phyloP scores from a whole-genome alignment of 1,140 invertebrate species.

The Drosophila tropicalis region DNA sequence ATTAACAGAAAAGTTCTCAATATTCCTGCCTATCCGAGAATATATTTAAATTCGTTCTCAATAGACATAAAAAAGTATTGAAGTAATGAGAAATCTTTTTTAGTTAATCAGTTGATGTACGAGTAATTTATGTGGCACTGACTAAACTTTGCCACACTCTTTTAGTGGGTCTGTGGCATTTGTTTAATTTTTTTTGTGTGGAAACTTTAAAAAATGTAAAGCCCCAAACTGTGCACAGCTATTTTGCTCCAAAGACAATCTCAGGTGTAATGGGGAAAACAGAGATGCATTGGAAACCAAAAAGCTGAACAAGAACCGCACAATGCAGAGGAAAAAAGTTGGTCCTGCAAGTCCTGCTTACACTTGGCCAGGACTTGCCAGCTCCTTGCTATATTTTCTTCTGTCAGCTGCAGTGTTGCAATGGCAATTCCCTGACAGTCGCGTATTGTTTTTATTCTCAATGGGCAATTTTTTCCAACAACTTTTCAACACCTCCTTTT shows the following conservation, averaged over 20 bases:
- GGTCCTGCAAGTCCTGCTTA: slow-evolving; percentile 30
- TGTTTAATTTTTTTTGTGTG: neutral
- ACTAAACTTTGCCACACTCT: neutral
- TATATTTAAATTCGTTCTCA: too few relatives aligned
- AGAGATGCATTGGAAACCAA: slow-evolving; percentile 64
- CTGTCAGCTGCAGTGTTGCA: slow-evolving; percentile 69
- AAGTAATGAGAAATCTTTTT: too few relatives aligned
- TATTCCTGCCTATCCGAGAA: too few relatives aligned
- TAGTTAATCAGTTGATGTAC: too few relatives aligned
- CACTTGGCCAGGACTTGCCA: slow-evolving; percentile 2
- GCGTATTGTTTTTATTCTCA: slow-evolving; percentile 27
- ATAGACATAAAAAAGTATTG: too few relatives aligned
- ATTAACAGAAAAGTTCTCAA: too few relatives aligned
- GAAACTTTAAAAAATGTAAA: slow-evolving; percentile 37
- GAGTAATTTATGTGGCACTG: too few relatives aligned
- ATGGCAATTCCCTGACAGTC: slow-evolving; percentile 19
- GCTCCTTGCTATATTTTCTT: slow-evolving; percentile 39
- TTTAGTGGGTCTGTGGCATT: neutral
- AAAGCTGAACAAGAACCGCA: slow-evolving; percentile 50
- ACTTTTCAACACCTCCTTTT: slow-evolving; percentile 56
- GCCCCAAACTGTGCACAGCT: slow-evolving; percentile 30
- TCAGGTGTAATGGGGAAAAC: slow-evolving; percentile 55
- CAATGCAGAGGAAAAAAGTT: slow-evolving; percentile 60
- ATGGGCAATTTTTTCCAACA: slow-evolving; percentile 52
- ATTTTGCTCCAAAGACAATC: slow-evolving; percentile 55